Base-by-base conservation (phyloP, 1,140 invertebrate species). In the Zaprionus gabonicus region DNA sequence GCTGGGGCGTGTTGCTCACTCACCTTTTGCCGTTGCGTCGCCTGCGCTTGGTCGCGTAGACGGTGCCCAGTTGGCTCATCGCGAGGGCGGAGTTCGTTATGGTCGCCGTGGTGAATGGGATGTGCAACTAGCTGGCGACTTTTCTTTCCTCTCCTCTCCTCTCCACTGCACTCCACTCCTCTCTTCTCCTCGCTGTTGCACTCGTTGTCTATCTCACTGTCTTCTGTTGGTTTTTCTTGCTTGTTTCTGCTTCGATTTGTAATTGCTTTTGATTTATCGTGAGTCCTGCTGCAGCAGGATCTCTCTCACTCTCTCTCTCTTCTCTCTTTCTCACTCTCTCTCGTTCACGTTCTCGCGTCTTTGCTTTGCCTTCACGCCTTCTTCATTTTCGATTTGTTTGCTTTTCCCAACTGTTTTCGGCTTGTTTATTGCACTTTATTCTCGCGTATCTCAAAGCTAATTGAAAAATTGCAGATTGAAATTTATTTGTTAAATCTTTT, bases 1-100 rank as follows among this genome's bases (percentile, higher is more conserved):
- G 31, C 31, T 34, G 9, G 23, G 64, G 20, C 46, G 27, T 13
- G 34, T 5, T 27, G 23, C 59, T 44, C 59, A 87, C 83, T 94
- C 94, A 99, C 98, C 97, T 98, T 94, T 99, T 99, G 78, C 97
- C 98, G 93, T 98, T 99, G 83, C 98, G 94, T 88, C 98, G 94
- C 92, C 98, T 94, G 84, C 98, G 93, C 93, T 99, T 99, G 66
- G 98, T 99, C 68, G 98, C 98, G 93, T 99, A 99, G 87, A 98
- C 98, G 81, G 98, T 98, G 72, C 97, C 97, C 79, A 98, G 95
- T 91, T 98, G 97, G 94, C 96, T 98, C 94, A 97, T 96, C 80
- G 91, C 91, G 81, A 92, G 80, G 87, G 91, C 91, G 84, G 91
- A 92, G 85, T 92, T 92, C 84, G 91, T 92, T 83, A 92, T 88